Percentiles rank a stretch among this genome's conserved stretches.
phyloP scores from a whole-genome alignment of 1,140 invertebrate genomes.

The Diorhabda sublineata region DNA sequence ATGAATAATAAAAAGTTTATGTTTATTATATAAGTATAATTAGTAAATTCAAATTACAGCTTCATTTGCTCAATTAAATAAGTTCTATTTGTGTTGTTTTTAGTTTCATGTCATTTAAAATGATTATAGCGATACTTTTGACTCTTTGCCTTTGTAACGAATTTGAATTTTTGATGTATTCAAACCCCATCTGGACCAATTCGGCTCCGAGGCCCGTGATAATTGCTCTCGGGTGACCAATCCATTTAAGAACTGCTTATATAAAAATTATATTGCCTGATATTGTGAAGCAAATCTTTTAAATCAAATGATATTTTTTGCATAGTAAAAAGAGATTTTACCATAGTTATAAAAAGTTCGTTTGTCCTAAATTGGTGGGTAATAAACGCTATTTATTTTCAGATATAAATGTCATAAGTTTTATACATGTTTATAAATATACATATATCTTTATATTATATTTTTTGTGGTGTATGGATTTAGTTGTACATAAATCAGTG shows the following conservation, averaged over 20 bases:
- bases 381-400: constrained; percentile 24
- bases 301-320: constrained; percentile 12
- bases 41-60: not conserved
- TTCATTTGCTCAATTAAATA: not conserved
- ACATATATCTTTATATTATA: constrained; percentile 42
- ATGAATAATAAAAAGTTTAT: not conserved
- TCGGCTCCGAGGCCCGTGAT: constrained; percentile 32
- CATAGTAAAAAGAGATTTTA: constrained; percentile 1
- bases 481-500: constrained; percentile 23
- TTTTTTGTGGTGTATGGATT: constrained; percentile 45
- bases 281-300: constrained; percentile 7
- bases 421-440: constrained; percentile 43
- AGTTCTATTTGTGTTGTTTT: not conserved
- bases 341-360: not conserved
- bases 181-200: constrained; percentile 27
- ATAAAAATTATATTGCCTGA: constrained; percentile 12
- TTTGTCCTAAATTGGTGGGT: constrained; percentile 10
- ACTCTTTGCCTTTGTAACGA: not conserved
- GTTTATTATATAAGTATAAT: not conserved
- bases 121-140: not conserved
- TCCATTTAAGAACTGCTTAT: constrained; percentile 19
- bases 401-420: constrained; percentile 45
- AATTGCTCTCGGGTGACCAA: constrained; percentile 29
- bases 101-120: not conserved
- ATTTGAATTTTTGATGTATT: constrained; percentile 4